A percentile compares a stretch with the other conserved stretches of the same genome.
Conservation (phyloP, 2,113 vertebrate genomes). For the Haemorhous mexicanus region DNA sequence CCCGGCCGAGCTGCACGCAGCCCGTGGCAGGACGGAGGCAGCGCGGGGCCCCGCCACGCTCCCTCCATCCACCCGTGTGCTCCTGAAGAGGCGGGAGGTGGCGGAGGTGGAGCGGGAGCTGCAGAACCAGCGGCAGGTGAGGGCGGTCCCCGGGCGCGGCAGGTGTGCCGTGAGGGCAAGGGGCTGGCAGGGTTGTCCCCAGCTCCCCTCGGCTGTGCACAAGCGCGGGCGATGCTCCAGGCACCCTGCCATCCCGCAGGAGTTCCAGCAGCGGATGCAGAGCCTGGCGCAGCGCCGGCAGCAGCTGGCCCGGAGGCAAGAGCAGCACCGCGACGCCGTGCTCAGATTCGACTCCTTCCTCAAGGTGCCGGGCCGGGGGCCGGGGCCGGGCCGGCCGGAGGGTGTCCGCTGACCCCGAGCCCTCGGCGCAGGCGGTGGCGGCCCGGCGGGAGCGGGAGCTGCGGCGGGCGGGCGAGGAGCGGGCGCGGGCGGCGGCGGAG, state of each 20-base stretch:
- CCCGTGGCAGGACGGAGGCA: not conserved
- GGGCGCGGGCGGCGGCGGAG: not conserved
- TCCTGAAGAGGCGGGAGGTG: conserved; percentile 72
- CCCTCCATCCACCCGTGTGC: not conserved
- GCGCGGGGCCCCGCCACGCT: not conserved
- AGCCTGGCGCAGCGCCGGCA: conserved; percentile 47
- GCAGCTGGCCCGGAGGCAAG: conserved; percentile 54
- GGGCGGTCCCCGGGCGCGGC: not conserved
- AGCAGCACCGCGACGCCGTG: conserved; percentile 38
- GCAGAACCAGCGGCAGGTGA: conserved; percentile 69
- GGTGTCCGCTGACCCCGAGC: not conserved
- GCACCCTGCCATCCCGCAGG: not conserved
- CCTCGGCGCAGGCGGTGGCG: not conserved
- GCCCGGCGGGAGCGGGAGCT: conserved; percentile 22
- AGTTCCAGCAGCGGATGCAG: conserved; percentile 57
- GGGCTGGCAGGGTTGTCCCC: accelerated
- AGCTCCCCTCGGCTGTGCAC: accelerated
- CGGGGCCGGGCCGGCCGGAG: accelerated
- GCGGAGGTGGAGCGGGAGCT: conserved; percentile 21
- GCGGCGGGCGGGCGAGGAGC: not conserved
- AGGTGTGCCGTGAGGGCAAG: accelerated
- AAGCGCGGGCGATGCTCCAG: accelerated
- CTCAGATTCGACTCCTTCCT: conserved; percentile 68
- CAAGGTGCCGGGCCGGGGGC: conserved; percentile 47
- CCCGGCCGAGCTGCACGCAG: accelerated